Percentiles rank a stretch among this genome's conserved stretches.
phyloP scores from a whole-genome alignment of 2,113 vertebrate species.

The Turdus rufiventris region DNA sequence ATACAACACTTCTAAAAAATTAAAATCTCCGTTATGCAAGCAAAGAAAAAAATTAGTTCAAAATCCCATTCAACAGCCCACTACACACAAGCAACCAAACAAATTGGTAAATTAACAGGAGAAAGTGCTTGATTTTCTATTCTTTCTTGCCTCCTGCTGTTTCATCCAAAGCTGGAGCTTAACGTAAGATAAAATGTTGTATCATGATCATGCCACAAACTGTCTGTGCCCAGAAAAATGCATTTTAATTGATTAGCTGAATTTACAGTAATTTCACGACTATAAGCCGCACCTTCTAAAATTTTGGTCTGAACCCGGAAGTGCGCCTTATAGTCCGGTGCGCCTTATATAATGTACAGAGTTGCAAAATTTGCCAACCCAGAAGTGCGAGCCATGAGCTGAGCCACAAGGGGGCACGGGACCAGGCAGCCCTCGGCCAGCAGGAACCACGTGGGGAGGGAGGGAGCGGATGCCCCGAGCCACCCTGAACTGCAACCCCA shows the following conservation, averaged over 20 bases:
- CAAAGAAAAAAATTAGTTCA: background rate
- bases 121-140: background rate
- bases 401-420: too few relatives aligned
- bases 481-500: too few relatives aligned
- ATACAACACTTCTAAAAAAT: background rate
- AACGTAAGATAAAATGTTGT: background rate
- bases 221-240: background rate
- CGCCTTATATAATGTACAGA: too few relatives aligned
- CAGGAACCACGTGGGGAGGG: too few relatives aligned
- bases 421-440: too few relatives aligned
- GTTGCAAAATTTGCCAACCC: too few relatives aligned
- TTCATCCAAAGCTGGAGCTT: background rate
- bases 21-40: fast-evolving
- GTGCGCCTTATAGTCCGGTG: too few relatives aligned
- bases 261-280: background rate
- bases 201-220: background rate
- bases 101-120: background rate
- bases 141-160: background rate
- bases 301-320: too few relatives aligned
- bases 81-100: background rate
- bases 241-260: background rate
- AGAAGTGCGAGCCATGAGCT: too few relatives aligned
- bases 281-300: too few relatives aligned
- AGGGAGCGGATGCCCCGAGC: too few relatives aligned
- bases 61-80: background rate